These are phyloP conservation scores for Neolamprologus hecqui DNA, from an alignment of 2,113 vertebrate genomes.

Conservation along the genomic window DNA sequence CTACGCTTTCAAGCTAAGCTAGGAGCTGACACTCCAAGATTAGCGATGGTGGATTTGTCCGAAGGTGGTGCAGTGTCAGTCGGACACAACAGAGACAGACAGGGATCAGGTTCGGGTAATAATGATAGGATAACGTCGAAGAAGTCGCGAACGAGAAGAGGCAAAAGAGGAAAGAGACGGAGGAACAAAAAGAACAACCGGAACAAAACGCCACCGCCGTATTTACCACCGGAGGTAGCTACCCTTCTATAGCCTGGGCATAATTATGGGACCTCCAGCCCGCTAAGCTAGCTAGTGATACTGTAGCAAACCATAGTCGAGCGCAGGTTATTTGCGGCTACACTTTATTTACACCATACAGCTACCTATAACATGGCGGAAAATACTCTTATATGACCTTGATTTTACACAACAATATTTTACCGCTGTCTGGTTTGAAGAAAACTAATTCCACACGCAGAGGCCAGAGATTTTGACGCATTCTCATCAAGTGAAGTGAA, in stretches of 20 bases:
- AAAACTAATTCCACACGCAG: not conserved
- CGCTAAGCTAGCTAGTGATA: not conserved
- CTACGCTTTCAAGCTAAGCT: not conserved
- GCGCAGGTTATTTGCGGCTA: not conserved
- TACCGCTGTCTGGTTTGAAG: not conserved
- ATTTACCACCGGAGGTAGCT: constrained; percentile 86
- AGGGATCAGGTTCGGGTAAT: constrained; percentile 33
- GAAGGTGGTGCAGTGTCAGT: constrained; percentile 1
- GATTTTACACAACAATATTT: not conserved
- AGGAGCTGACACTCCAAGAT: not conserved
- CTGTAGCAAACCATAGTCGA: not conserved
- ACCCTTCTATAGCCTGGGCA: not conserved
- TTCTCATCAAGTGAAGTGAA: not conserved
- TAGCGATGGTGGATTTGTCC: constrained; percentile 46
- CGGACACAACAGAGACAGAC: constrained; percentile 26
- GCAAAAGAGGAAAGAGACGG: constrained; percentile 75
- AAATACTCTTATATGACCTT: not conserved
- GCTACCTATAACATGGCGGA: not conserved
- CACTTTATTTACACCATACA: not conserved
- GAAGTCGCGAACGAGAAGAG: constrained; percentile 51
- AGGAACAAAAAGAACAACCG: constrained; percentile 56
- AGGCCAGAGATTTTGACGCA: rapidly evolving
- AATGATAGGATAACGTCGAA: constrained; percentile 49
- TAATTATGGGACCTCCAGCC: not conserved
- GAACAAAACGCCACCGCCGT: constrained; percentile 78